Evolutionary conservation across 2,113 vertebrate genomes (phyloP).

Genomic region (Pagrus major): DNA sequence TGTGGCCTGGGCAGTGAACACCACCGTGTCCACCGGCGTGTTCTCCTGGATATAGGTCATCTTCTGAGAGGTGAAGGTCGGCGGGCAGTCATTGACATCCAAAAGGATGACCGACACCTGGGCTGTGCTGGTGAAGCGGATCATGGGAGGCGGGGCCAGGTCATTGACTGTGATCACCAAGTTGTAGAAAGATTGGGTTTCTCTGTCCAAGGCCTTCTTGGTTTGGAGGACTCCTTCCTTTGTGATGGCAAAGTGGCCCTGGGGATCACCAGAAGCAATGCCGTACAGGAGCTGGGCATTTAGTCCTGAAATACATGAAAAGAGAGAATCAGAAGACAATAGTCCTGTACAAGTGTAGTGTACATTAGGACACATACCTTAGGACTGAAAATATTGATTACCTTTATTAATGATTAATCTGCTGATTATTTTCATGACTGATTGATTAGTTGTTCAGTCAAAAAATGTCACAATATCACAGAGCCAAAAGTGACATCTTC

Average conservation of each 20-base stretch:
- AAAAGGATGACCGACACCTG: constrained; percentile 96
- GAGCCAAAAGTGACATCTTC: too few relatives aligned
- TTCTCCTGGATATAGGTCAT: constrained; percentile 94
- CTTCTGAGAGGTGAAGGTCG: constrained; percentile 90
- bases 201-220: constrained; percentile 89
- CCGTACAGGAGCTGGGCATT: constrained; percentile 90
- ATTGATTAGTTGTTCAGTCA: too few relatives aligned
- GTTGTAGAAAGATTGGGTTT: constrained; percentile 97
- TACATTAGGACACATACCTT: too few relatives aligned
- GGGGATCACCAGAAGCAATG: constrained; percentile 91
- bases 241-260: constrained; percentile 88
- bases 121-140: constrained; percentile 91
- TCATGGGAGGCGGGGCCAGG: constrained; percentile 81
- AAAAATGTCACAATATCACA: too few relatives aligned
- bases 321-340: neutral
- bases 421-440: too few relatives aligned
- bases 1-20: constrained; percentile 89
- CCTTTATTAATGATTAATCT: too few relatives aligned
- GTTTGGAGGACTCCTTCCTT: constrained; percentile 86
- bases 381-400: too few relatives aligned
- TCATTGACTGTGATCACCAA: constrained; percentile 92
- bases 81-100: constrained; percentile 95
- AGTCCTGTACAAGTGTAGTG: too few relatives aligned
- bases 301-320: constrained; percentile 83
- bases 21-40: constrained; percentile 90